Evolutionary conservation across 1,140 invertebrate species (phyloP), one percentile per base, ranked within the genome.

Genomic region (Bicyclus anynana): DNA sequence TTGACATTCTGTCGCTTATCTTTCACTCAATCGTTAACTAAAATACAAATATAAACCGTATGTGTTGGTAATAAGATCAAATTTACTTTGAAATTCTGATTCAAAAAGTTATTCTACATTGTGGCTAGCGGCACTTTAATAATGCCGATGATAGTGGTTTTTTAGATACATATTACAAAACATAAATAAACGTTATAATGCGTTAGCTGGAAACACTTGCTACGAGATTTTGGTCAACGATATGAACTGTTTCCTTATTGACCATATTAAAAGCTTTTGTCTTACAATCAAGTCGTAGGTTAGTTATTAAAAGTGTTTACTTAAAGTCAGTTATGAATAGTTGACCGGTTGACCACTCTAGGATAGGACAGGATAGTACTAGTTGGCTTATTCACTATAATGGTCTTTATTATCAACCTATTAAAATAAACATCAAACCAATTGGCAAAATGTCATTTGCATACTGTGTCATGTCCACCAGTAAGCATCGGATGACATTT

Each of bases 1-100:
- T 53, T 67, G 67, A 60, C 71, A 70, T 73, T 70, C 67, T 48
- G 46, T 29, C 6, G 37, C 59, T 74, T 68, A 74, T 74, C 68
- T 55, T 17, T 52, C 62, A 67, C 62, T 59, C 59, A 63, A 73
- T 73, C 70, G 49, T 23, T 53, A 50, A 49, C 47, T 38, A 64
- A 53, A 35, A 60, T 44, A 53, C 56, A 56, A 55, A 29, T 47
- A 27, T 63, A 35, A 52, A 59, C 33, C 48, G 26, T 53, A 59
- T 33, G 7, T 29, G n/a, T 29, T 1, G 16, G 37, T 21, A 37
- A 60, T 63, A 67, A 57, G 59, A 35, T 57, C 18, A 44, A 54
- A 26, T 60, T 47, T 47, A 1, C 23, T 60, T 60, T 60, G 48
- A 48, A 40, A 53, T 47, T 16, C 44, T 10, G 26, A 29, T 60